Evolutionary conservation across 2,888 invertebrate genomes (phyloP), one percentile per base, ranked within the genome.

Genomic region (Nesidiocoris tenuis): DNA sequence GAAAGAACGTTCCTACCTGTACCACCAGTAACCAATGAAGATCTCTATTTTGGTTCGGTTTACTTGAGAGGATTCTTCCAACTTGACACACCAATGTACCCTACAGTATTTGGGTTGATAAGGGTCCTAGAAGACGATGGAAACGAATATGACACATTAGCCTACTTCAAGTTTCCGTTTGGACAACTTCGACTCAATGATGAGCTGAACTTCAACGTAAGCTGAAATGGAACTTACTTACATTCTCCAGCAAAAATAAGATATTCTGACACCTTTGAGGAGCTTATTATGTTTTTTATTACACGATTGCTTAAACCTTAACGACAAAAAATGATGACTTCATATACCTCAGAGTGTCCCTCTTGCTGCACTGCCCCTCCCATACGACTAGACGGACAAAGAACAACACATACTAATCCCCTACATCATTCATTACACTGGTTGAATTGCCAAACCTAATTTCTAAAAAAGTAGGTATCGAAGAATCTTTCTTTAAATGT

Each of bases 111-210:
- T 70, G 87, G 87, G 25, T 84, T 85, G 54, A 82, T 87, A 18
- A 87, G 87, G 66, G 39, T 75, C 19, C 80, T 86, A 57, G 72
- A 77, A 24, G 77, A 77, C 16, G 76, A 77, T 25, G 71, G 55
- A 9, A 77, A 64, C 54, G 77, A 79, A 12, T 77, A 76, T 54
- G 66, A 76, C 25, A 72, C 76, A 5, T 19, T 77, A 0, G 77
- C 78, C 5, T 78, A 66, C 39, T 12, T 79, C 16, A 77, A 63
- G 61, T 79, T 79, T 55, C 79, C 79, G 9, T 79, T 79, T 77
- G 88, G 89, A 61, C 83, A 83, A 18, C 84, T 89, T 0, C 84
- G 86, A 19, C 81, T 90, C 64, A 85, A 86, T 77, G 87, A 90
- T 82, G 85, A 85, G 77, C 86, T 90, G 9, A 85, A 85, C 77